Percentiles rank a stretch among this genome's conserved stretches.
Conservation (phyloP, 2,888 invertebrate genomes). For the Erynnis tages region DNA sequence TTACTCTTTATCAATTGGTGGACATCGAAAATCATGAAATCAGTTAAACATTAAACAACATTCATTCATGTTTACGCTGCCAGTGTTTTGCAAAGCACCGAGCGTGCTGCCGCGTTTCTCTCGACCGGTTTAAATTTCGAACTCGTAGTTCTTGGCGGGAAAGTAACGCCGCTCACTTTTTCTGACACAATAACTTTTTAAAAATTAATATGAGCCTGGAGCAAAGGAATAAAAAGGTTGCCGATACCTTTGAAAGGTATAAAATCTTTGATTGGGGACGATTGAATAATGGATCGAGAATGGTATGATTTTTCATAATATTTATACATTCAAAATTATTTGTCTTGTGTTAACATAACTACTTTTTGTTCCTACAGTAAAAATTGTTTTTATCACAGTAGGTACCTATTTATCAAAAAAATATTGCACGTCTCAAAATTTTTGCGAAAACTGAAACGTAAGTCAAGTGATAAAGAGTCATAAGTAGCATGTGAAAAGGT, state of each 20-base stretch:
- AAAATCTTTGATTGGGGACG: conserved; percentile 72
- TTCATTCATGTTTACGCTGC: conserved; percentile 34
- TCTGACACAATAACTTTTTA: conserved; percentile 35
- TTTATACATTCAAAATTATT: neutral
- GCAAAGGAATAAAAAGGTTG: conserved; percentile 67
- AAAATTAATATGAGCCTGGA: conserved; percentile 66
- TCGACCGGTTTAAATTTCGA: conserved; percentile 44
- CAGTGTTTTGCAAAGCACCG: conserved; percentile 55
- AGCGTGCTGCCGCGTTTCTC: conserved; percentile 56
- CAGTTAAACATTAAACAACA: conserved; percentile 24
- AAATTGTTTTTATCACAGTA: no score
- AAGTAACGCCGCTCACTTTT: conserved; percentile 43
- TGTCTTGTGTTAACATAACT: neutral
- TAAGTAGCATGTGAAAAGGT: conserved; percentile 1
- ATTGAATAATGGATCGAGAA: conserved; percentile 41
- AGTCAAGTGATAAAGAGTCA: neutral
- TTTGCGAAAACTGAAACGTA: no score
- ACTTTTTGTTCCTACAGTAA: no score
- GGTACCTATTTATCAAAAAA: no score
- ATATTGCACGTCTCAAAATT: no score
- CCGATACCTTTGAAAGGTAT: conserved; percentile 70
- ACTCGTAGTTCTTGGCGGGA: conserved; percentile 54
- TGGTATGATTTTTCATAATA: conserved; percentile 49
- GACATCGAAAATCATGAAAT: conserved; percentile 16
- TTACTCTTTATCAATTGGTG: conserved; percentile 19